Evolutionary conservation across 2,113 vertebrate genomes (phyloP).

Genomic region (Heterocephalus glaber): DNA sequence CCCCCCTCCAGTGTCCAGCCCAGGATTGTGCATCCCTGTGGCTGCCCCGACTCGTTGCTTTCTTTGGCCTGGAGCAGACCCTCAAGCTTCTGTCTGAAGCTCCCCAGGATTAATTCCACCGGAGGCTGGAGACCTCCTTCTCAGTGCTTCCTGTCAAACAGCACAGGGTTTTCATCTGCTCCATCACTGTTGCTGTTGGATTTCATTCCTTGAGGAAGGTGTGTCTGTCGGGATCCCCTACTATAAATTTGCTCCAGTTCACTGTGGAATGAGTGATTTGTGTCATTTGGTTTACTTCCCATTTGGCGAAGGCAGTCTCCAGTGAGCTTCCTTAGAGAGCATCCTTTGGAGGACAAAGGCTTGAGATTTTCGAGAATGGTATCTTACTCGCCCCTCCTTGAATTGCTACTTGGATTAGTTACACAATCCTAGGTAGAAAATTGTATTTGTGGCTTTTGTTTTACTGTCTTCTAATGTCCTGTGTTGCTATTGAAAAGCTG

Average conservation of each 20-base stretch:
- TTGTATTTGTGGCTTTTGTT: not conserved
- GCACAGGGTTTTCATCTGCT: not conserved
- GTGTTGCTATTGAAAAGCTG: not conserved
- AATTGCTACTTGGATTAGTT: not conserved
- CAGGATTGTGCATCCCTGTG: not conserved
- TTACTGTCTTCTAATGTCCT: not conserved
- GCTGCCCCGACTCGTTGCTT: not conserved
- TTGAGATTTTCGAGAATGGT: not conserved
- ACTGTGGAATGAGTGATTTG: not conserved
- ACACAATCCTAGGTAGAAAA: not conserved
- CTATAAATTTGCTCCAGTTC: not conserved
- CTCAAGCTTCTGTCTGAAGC: not conserved
- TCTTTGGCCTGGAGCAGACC: not conserved
- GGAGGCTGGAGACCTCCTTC: fast-evolving
- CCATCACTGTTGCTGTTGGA: fast-evolving
- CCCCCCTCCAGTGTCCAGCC: not conserved
- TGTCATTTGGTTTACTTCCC: not conserved
- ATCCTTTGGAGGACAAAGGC: too few species aligned
- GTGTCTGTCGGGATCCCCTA: not conserved
- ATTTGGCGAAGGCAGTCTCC: not conserved
- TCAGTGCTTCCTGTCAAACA: not conserved
- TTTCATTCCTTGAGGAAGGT: not conserved
- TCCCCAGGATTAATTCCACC: not conserved
- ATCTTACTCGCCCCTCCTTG: not conserved
- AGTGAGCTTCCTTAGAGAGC: not conserved